These are phyloP conservation scores for Anthophora plumipes DNA, from an alignment of 2,888 invertebrate genomes.

Conservation along the genomic window DNA sequence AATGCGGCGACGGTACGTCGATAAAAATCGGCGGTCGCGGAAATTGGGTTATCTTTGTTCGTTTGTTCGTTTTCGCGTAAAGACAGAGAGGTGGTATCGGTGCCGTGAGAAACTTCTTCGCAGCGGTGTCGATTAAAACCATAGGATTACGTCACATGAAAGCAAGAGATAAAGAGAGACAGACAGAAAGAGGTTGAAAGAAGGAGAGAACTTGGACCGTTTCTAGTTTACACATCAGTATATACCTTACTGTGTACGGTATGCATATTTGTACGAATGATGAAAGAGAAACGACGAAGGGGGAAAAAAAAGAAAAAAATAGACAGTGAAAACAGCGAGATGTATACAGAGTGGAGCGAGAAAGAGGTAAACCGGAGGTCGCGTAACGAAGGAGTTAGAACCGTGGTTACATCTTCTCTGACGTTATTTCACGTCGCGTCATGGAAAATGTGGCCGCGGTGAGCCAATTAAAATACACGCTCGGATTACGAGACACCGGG, in stretches of 20 bases:
- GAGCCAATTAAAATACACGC: conserved; percentile 64
- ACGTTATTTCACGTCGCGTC: conserved; percentile 53
- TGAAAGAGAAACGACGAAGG: background rate
- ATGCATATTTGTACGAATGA: background rate
- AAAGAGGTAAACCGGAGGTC: background rate
- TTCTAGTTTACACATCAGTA: no score
- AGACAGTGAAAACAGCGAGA: background rate
- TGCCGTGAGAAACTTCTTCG: conserved; percentile 1
- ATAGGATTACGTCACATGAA: conserved; percentile 28
- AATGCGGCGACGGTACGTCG: conserved; percentile 42
- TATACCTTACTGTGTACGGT: no score
- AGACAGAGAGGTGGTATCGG: background rate
- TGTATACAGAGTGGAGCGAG: no score
- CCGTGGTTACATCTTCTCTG: conserved; percentile 52
- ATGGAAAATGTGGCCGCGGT: conserved; percentile 50
- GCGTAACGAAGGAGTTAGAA: conserved; percentile 51
- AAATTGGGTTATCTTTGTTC: conserved; percentile 61
- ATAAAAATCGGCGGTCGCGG: conserved; percentile 49
- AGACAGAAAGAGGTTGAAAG: background rate
- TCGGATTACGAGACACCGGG: conserved; percentile 53
- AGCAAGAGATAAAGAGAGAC: background rate
- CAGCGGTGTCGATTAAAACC: conserved; percentile 40
- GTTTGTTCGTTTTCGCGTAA: conserved; percentile 39
- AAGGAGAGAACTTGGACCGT: no score
- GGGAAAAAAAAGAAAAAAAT: background rate